Conservation (phyloP, 2,113 vertebrate species). For the Nansenia antarctica region DNA sequence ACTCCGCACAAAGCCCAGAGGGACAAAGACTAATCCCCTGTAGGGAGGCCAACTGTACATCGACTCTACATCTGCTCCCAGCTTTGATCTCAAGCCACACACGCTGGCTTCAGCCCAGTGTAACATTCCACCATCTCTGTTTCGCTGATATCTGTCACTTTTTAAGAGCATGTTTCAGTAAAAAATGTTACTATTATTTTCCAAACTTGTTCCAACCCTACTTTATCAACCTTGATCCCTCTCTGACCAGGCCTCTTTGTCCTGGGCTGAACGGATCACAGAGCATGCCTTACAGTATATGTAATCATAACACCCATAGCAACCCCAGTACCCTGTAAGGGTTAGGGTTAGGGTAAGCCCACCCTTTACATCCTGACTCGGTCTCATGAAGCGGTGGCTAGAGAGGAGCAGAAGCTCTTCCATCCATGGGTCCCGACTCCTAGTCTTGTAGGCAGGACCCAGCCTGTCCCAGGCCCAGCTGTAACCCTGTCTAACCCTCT, state of each 20-base stretch:
- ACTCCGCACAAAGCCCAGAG: constrained; percentile 27
- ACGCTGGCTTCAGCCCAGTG: background rate
- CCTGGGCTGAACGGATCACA: background rate
- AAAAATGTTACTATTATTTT: background rate
- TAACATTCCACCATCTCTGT: background rate
- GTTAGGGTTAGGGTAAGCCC: background rate
- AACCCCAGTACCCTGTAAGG: background rate
- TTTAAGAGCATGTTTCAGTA: too few species aligned
- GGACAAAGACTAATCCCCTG: constrained; percentile 61
- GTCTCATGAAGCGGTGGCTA: background rate
- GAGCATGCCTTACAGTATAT: background rate
- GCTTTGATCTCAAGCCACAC: constrained; percentile 51
- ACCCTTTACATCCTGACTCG: background rate
- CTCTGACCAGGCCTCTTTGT: background rate
- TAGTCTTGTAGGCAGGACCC: background rate
- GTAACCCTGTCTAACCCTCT: background rate
- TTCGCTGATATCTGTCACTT: too few species aligned
- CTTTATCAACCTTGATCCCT: background rate
- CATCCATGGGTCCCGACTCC: background rate
- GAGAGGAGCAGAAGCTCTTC: background rate
- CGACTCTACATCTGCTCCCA: constrained; percentile 61
- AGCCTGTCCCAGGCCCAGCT: background rate
- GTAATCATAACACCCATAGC: background rate
- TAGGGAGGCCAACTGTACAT: constrained; percentile 31
- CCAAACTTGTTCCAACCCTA: background rate